Percentiles rank a stretch among this genome's conserved stretches.
Evolutionary conservation across 2,797 vertebrate genomes (phyloP).

Genomic region (Pangasius djambal): DNA sequence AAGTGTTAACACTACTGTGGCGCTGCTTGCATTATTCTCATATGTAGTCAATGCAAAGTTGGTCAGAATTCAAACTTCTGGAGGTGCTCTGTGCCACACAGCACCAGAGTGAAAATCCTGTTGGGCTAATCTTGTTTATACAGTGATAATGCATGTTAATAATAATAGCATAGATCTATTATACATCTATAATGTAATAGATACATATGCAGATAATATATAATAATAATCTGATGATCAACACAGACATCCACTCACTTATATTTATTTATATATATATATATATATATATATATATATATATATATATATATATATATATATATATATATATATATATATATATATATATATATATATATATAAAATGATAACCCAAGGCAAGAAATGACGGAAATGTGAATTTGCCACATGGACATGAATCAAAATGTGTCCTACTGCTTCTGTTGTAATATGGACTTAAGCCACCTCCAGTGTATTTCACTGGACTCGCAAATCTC

Average conservation of each 20-base stretch:
- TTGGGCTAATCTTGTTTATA: neutral
- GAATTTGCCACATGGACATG: neutral
- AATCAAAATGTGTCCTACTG: neutral
- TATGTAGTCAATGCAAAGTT: neutral
- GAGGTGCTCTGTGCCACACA: neutral
- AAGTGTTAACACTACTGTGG: neutral
- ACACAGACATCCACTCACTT: too few species aligned
- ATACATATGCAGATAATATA: too few species aligned
- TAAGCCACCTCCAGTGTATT: constrained; percentile 16
- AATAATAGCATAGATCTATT: neutral
- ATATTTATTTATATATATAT: neutral
- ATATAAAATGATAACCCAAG: neutral
- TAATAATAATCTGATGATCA: neutral
- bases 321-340: too few species aligned
- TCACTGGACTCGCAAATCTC: neutral
- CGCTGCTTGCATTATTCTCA: neutral
- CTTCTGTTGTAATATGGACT: neutral
- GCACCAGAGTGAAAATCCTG: neutral
- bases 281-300: too few species aligned
- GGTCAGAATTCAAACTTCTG: neutral
- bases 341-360: too few species aligned
- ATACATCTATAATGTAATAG: too few species aligned
- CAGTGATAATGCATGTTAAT: constrained; percentile 1
- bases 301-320: too few species aligned
- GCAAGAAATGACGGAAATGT: neutral